Percentiles rank a stretch among this genome's conserved stretches.
These are phyloP conservation scores for Lasiommata megera DNA, from an alignment of 2,888 invertebrate species.

Conservation along the genomic window DNA sequence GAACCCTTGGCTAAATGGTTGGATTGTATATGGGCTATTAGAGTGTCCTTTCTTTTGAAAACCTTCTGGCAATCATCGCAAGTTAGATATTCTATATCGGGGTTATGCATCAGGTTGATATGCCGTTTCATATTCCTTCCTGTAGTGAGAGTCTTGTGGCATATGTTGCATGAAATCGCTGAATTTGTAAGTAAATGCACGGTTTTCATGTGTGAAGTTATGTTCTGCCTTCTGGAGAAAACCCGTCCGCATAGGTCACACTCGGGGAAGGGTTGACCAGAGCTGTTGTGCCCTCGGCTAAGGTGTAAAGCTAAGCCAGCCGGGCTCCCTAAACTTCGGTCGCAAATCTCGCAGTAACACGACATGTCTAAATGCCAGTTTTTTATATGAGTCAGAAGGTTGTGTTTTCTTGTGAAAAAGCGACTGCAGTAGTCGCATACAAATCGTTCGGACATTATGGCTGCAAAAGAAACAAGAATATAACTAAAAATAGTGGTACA, in stretches of 20 bases:
- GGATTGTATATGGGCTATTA: conserved; percentile 54
- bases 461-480: background rate
- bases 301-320: conserved; percentile 54
- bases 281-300: conserved; percentile 55
- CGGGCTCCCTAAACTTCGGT: conserved; percentile 53
- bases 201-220: conserved; percentile 63
- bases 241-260: conserved; percentile 65
- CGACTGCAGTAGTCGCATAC: conserved; percentile 63
- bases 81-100: conserved; percentile 48
- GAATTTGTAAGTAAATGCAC: conserved; percentile 54
- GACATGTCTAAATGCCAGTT: conserved; percentile 57
- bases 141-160: conserved; percentile 55
- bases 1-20: conserved; percentile 42
- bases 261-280: conserved; percentile 54
- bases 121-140: conserved; percentile 60
- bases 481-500: too few relatives aligned
- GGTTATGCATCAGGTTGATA: conserved; percentile 55
- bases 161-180: conserved; percentile 48
- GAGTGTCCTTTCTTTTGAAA: conserved; percentile 52
- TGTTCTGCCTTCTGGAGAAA: conserved; percentile 65
- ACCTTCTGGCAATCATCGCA: conserved; percentile 56
- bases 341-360: conserved; percentile 56
- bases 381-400: conserved; percentile 62
- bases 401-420: conserved; percentile 62
- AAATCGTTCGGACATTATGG: conserved; percentile 29